A percentile compares a stretch with the other conserved stretches of the same genome.
phyloP scores from a whole-genome alignment of 2,888 invertebrate genomes.

The Metalampra italica region DNA sequence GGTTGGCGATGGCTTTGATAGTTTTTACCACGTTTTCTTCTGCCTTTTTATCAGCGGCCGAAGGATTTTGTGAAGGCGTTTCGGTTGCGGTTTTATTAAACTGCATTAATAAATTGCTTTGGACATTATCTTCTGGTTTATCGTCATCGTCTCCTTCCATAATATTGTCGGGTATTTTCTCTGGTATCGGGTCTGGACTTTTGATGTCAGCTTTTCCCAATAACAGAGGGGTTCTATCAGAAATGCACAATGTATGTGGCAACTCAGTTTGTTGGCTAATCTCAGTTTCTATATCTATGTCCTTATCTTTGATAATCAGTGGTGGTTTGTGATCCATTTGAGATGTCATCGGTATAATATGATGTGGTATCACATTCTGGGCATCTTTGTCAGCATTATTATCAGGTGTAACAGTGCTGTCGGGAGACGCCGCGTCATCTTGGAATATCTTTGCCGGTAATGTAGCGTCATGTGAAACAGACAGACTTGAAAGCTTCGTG shows the following conservation, averaged over 20 bases:
- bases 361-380: constrained; percentile 34
- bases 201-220: constrained; percentile 70
- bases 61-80: constrained; percentile 30
- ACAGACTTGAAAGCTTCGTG: constrained; percentile 76
- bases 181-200: constrained; percentile 70
- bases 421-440: constrained; percentile 81
- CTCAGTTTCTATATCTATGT: constrained; percentile 71
- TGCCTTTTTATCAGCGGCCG: constrained; percentile 33
- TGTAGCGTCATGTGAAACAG: constrained; percentile 77
- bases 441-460: constrained; percentile 83
- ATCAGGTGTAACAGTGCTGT: constrained; percentile 60
- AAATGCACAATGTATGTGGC: constrained; percentile 59
- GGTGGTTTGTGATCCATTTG: constrained; percentile 39
- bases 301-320: constrained; percentile 43
- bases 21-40: constrained; percentile 71
- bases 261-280: constrained; percentile 73
- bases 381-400: constrained; percentile 37
- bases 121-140: constrained; percentile 61
- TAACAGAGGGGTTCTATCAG: constrained; percentile 61
- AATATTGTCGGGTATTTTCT: constrained; percentile 73
- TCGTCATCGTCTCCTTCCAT: constrained; percentile 71
- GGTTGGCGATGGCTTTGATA: constrained; percentile 75
- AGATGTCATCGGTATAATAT: constrained; percentile 31
- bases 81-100: constrained; percentile 51
- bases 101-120: constrained; percentile 48